Percentiles rank a stretch among this genome's conserved stretches.
These are phyloP conservation scores for Vanessa cardui DNA, from an alignment of 2,888 invertebrate genomes.

Conservation along the genomic window DNA sequence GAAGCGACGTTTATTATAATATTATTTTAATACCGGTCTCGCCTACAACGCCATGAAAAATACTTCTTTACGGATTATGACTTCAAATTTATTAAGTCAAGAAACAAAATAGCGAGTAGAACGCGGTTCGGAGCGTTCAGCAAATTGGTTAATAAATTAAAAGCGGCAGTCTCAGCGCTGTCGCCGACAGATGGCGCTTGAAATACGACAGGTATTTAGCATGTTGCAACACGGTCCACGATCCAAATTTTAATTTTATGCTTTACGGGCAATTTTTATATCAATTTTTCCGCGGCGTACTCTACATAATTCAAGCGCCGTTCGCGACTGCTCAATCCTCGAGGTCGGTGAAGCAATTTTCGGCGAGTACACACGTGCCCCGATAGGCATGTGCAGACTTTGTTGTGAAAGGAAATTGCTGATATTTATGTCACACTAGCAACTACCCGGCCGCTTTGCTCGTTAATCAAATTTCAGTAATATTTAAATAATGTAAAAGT, in stretches of 20 bases:
- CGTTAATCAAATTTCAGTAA: neutral
- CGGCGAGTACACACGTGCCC: conserved; percentile 49
- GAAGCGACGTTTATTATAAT: conserved; percentile 40
- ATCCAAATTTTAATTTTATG: conserved; percentile 79
- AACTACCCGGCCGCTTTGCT: conserved; percentile 14
- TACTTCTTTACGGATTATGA: conserved; percentile 69
- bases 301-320: conserved; percentile 65
- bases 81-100: conserved; percentile 76
- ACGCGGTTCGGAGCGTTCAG: conserved; percentile 73
- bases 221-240: conserved; percentile 78
- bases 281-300: conserved; percentile 72
- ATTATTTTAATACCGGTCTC: conserved; percentile 41
- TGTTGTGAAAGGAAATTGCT: conserved; percentile 1
- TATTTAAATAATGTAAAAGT: neutral
- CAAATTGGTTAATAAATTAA: conserved; percentile 82
- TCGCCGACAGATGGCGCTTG: conserved; percentile 79
- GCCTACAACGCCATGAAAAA: conserved; percentile 55
- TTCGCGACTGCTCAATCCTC: conserved; percentile 60
- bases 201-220: conserved; percentile 82
- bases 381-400: conserved; percentile 24
- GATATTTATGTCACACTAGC: conserved; percentile 36
- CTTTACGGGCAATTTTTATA: conserved; percentile 80
- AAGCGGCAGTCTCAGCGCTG: conserved; percentile 78
- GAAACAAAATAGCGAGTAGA: conserved; percentile 72
- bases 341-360: conserved; percentile 64